These are phyloP conservation scores for Trissoscelio sp. DNA, from an alignment of 2,888 invertebrate genomes.

Conservation along the genomic window DNA sequence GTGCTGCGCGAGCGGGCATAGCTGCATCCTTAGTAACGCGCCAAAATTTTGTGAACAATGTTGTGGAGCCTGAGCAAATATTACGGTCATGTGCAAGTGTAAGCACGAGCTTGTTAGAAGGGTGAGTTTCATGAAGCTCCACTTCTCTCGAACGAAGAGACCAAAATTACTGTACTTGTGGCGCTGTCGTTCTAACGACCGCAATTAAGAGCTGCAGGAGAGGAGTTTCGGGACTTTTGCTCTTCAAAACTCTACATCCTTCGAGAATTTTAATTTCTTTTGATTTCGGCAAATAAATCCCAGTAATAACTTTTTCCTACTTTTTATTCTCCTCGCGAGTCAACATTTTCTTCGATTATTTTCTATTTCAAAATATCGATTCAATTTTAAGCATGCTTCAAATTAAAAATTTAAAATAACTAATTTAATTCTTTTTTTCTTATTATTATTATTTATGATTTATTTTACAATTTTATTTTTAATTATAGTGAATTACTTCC, in stretches of 20 bases:
- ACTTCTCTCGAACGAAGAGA: slow-evolving; percentile 67
- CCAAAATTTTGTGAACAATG: slow-evolving; percentile 62
- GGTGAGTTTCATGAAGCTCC: slow-evolving; percentile 66
- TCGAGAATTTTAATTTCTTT: slow-evolving; percentile 30
- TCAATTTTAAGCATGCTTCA: too few relatives aligned
- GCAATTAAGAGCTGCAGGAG: slow-evolving; percentile 61
- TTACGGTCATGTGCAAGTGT: slow-evolving; percentile 68
- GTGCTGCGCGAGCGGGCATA: slow-evolving; percentile 18
- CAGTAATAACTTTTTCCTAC: too few relatives aligned
- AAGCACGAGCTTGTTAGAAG: slow-evolving; percentile 62
- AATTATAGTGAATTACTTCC: background rate
- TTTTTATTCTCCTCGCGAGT: too few relatives aligned
- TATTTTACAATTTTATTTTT: too few relatives aligned
- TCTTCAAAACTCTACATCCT: slow-evolving; percentile 23
- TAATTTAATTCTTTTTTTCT: too few relatives aligned
- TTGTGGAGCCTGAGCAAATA: slow-evolving; percentile 67
- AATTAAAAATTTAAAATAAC: too few relatives aligned
- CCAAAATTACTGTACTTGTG: slow-evolving; percentile 70
- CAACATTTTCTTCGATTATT: too few relatives aligned
- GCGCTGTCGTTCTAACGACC: slow-evolving; percentile 64
- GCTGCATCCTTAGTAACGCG: slow-evolving; percentile 37
- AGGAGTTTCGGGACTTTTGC: slow-evolving; percentile 43
- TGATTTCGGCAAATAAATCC: slow-evolving; percentile 4
- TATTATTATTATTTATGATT: too few relatives aligned
- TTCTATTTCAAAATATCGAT: too few relatives aligned